A percentile compares a stretch with the other conserved stretches of the same genome.
Conservation (phyloP, 2,888 invertebrate genomes). For the Pseudeuparius sepicola region DNA sequence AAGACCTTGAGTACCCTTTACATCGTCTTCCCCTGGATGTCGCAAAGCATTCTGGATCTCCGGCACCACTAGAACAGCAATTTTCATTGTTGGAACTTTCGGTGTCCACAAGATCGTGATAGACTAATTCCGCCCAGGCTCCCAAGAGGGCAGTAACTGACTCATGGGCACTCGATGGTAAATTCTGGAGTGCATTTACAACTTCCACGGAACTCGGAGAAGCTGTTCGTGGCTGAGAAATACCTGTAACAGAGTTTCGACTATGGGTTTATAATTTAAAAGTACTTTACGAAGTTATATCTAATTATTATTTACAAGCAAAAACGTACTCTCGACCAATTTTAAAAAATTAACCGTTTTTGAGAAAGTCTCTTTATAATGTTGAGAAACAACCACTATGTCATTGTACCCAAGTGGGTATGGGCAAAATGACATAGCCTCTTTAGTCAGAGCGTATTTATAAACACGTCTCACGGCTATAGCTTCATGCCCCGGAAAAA, state of each 20-base stretch:
- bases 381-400: no score
- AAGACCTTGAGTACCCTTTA: constrained; percentile 59
- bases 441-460: no score
- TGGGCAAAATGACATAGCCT: no score
- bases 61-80: constrained; percentile 36
- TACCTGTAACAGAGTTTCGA: constrained; percentile 37
- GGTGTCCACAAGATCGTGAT: constrained; percentile 61
- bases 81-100: constrained; percentile 48
- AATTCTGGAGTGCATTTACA: constrained; percentile 47
- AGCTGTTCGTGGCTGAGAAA: constrained; percentile 43
- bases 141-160: constrained; percentile 69
- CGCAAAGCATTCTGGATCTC: constrained; percentile 46
- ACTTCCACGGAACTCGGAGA: constrained; percentile 50
- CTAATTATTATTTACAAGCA: no score
- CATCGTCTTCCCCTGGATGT: constrained; percentile 40
- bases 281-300: no score
- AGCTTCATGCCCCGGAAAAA: no score
- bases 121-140: constrained; percentile 68
- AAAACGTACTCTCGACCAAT: no score
- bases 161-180: constrained; percentile 52
- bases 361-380: no score
- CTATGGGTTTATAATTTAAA: no score
- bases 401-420: no score
- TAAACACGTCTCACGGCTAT: no score
- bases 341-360: no score